A percentile compares a stretch with the other conserved stretches of the same genome.
Evolutionary conservation across 2,797 vertebrate genomes (phyloP).

Genomic region (Lepilemur septentrionalis): DNA sequence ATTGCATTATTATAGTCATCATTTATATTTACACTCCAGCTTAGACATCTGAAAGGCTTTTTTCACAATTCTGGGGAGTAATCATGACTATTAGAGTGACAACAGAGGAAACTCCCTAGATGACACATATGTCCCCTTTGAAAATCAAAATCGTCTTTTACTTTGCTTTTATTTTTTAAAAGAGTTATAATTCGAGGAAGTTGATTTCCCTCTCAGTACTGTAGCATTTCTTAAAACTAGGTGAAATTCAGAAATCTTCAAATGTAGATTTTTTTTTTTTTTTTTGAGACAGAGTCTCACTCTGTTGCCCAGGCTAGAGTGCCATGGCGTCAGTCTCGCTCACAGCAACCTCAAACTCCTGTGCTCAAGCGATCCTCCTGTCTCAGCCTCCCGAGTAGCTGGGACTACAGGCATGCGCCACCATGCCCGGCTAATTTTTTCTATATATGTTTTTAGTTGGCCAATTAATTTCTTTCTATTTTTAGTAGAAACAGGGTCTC

Average conservation of each 20-base stretch:
- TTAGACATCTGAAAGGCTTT: constrained; percentile 16
- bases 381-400: no score
- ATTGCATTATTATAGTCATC: background rate
- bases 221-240: background rate
- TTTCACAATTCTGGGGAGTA: background rate
- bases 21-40: constrained; percentile 13
- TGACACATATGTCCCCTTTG: background rate
- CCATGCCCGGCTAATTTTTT: no score
- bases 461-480: no score
- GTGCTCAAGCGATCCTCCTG: no score
- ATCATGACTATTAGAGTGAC: background rate
- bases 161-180: constrained; percentile 15
- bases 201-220: constrained; percentile 27
- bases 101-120: background rate
- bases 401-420: no score
- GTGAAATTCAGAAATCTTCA: constrained; percentile 22
- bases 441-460: no score
- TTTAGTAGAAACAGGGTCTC: no score
- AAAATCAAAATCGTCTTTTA: constrained; percentile 36
- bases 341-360: no score
- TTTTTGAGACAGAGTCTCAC: no score
- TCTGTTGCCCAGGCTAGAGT: no score
- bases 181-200: constrained; percentile 15
- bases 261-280: no score
- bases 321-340: no score